Evolutionary conservation across 2,888 invertebrate species (phyloP), one percentile per base, ranked within the genome.

Genomic region (Nasonia oneida): DNA sequence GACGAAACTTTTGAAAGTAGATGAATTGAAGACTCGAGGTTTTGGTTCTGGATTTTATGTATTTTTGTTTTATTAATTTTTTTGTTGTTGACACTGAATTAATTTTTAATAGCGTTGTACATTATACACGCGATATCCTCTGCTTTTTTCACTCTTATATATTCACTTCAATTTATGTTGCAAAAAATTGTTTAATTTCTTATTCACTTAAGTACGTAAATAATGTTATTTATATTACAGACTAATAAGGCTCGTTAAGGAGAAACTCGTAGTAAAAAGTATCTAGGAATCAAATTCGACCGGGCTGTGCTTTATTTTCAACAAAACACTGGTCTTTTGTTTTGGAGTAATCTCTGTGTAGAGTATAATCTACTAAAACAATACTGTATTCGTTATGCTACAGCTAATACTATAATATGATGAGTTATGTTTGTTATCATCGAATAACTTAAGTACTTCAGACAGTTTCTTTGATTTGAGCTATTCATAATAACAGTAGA

Each of bases 181-280:
- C 50, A 64, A 74, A 37, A 37, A 78, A 78, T 47, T 71, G 61
- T 82, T 53, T 37, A 50, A 29, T 73, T 73, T 23, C 23, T 23
- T 23, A 23, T 23, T 23, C 23, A 23, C 77, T 64, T 86, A 87
- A 86, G 83, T 85, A 88, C 70, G 71, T 85, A 84, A 87, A 87
- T 75, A 90, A 87, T 89, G 89, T 91, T 89, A 92, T 90, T 64
- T 73, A 77, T 79, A 37, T 78, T 84, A 88, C 67, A 84, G 67
- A 80, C 76, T 87, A 83, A 74, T 87, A 88, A 86, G 84, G 86
- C 85, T 87, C 61, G 75, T 77, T 73, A 75, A 86, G 42, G 67
- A 37, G n/a, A 57, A 87, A 79, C 71, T 79, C 53, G 73, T 53
- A 81, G 61, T 82, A 76, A 78, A 84, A 84, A 80, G 80, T 73